Conservation (phyloP, 53 echinoderm and acorn worm species). For the Actinopyga echinites region DNA sequence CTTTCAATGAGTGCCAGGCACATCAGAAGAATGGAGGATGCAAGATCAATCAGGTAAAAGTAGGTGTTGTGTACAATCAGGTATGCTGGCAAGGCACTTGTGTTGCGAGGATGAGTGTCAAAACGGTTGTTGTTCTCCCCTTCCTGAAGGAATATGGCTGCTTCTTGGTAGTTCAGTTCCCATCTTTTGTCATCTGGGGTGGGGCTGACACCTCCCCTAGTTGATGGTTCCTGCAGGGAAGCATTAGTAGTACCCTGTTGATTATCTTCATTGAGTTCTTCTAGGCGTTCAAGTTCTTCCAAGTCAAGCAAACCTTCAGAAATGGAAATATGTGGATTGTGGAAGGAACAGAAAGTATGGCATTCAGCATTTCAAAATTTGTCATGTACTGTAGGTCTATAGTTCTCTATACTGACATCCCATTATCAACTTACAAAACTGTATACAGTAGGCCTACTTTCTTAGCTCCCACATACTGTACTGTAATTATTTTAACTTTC, state of each 20-base stretch:
- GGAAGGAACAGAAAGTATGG: too few relatives aligned
- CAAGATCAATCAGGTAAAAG: constrained; percentile 87
- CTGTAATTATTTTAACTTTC: too few relatives aligned
- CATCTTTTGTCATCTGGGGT: constrained; percentile 48
- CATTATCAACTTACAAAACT: too few relatives aligned
- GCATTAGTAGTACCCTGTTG: neutral
- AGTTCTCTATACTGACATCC: too few relatives aligned
- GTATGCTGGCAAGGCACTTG: constrained; percentile 87
- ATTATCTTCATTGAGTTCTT: neutral
- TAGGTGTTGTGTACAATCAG: constrained; percentile 85
- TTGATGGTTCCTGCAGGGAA: neutral
- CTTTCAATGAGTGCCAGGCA: constrained; percentile 74
- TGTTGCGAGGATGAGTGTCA: constrained; percentile 74
- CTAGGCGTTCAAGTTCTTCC: neutral
- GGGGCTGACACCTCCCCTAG: neutral
- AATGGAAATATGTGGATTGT: neutral
- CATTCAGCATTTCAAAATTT: too few relatives aligned
- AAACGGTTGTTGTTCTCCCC: constrained; percentile 90
- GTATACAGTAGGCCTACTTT: too few relatives aligned
- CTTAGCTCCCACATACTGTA: too few relatives aligned
- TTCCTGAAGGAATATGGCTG: constrained; percentile 67
- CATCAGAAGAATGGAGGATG: constrained; percentile 72
- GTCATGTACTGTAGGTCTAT: too few relatives aligned
- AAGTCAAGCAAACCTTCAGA: neutral
- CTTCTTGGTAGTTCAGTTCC: constrained; percentile 68